Conservation (phyloP, 2,888 invertebrate species). For the Platycheirus rosarum region DNA sequence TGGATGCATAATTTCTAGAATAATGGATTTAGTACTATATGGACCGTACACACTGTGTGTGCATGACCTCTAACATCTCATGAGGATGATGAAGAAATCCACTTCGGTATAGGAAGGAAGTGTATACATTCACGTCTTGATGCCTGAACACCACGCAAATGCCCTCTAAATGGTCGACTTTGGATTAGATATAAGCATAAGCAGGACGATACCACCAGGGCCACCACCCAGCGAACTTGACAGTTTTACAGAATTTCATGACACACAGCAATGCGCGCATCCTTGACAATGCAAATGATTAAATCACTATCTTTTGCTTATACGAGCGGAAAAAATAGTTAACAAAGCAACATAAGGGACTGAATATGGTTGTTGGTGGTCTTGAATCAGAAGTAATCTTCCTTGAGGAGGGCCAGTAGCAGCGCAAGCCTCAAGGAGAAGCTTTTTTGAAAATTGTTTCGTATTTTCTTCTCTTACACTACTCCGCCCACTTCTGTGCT, state of each 20-base stretch:
- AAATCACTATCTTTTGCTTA: conserved; percentile 39
- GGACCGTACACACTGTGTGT: conserved; percentile 11
- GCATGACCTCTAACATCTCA: conserved; percentile 58
- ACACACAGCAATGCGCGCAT: conserved; percentile 20
- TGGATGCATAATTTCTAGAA: conserved; percentile 58
- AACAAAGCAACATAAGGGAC: conserved; percentile 46
- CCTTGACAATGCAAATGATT: conserved; percentile 69
- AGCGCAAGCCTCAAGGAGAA: not conserved
- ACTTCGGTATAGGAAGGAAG: conserved; percentile 69
- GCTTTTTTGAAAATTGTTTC: not conserved
- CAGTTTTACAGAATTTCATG: conserved; percentile 42
- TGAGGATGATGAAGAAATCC: conserved; percentile 68
- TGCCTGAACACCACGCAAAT: conserved; percentile 45
- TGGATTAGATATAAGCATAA: conserved; percentile 45
- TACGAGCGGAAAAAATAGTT: conserved; percentile 54
- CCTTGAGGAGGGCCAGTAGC: conserved; percentile 23
- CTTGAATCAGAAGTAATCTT: conserved; percentile 29
- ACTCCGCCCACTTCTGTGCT: not conserved
- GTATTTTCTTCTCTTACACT: not conserved
- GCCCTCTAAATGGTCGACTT: conserved; percentile 28
- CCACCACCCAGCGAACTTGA: conserved; percentile 69
- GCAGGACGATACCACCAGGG: conserved; percentile 29
- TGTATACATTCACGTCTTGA: conserved; percentile 58
- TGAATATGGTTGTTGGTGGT: not conserved
- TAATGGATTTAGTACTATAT: conserved; percentile 32